Evolutionary conservation across 1,140 invertebrate genomes (phyloP).

Genomic region (Piezodorus guildinii): DNA sequence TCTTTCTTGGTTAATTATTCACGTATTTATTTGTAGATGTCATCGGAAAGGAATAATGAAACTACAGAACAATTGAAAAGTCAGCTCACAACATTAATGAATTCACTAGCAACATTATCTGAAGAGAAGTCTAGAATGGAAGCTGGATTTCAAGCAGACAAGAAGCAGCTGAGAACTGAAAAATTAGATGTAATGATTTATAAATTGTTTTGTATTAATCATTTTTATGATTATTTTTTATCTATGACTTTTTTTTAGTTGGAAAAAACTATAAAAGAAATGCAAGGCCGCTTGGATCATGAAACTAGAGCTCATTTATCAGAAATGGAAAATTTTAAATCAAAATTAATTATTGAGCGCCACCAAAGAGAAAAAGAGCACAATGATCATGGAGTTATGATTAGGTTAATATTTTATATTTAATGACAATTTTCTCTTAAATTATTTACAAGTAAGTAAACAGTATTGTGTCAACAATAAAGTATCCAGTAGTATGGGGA

Average conservation of each 20-base stretch:
- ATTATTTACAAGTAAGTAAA: too few relatives aligned
- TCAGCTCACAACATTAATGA: constrained; percentile 53
- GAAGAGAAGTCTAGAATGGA: constrained; percentile 74
- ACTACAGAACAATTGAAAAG: constrained; percentile 37
- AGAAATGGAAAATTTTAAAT: constrained; percentile 54
- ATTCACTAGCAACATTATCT: constrained; percentile 63
- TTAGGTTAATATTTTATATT: too few relatives aligned
- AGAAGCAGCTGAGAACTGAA: constrained; percentile 55
- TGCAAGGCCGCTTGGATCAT: constrained; percentile 47
- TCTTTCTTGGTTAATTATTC: background rate
- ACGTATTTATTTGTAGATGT: constrained; percentile 11
- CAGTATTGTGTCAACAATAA: too few relatives aligned
- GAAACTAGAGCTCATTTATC: constrained; percentile 41
- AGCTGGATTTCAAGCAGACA: constrained; percentile 66
- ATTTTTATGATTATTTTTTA: constrained; percentile 19
- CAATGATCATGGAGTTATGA: constrained; percentile 56
- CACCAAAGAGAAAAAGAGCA: constrained; percentile 68
- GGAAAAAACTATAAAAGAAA: constrained; percentile 48
- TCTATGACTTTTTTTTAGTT: constrained; percentile 39
- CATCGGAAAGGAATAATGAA: constrained; percentile 26
- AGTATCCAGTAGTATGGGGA: too few relatives aligned
- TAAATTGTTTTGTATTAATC: background rate
- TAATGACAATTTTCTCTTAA: too few relatives aligned
- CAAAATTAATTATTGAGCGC: constrained; percentile 58
- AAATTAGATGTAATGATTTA: constrained; percentile 35